These are phyloP conservation scores for Melanotaenia duboulayi DNA, from an alignment of 2,113 vertebrate genomes.

Conservation along the genomic window DNA sequence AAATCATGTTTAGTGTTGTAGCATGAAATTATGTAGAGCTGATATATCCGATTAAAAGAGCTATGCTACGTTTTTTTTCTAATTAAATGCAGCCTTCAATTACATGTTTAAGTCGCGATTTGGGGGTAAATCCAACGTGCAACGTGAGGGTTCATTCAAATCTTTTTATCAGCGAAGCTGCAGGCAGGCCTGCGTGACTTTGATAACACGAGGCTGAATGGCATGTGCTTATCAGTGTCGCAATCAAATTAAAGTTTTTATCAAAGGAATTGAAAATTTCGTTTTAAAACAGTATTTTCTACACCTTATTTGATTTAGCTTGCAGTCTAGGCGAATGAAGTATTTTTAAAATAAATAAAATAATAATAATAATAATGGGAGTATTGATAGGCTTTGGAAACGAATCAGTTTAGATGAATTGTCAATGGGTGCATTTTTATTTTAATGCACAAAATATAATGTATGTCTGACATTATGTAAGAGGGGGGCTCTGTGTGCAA, in stretches of 20 bases:
- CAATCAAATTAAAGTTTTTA: slow-evolving; percentile 38
- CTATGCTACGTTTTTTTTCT: neutral
- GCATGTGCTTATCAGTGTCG: slow-evolving; percentile 50
- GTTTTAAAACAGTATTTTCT: slow-evolving; percentile 1
- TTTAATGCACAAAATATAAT: neutral
- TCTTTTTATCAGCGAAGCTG: slow-evolving; percentile 69
- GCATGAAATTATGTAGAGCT: neutral
- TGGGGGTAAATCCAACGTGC: slow-evolving; percentile 2
- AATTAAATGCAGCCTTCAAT: neutral
- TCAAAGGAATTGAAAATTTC: neutral
- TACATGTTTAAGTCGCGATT: neutral
- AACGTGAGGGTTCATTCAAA: slow-evolving; percentile 58
- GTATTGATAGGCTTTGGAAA: too few species aligned
- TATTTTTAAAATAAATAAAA: too few species aligned
- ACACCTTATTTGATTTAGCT: neutral
- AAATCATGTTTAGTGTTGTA: neutral
- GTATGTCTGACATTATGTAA: slow-evolving; percentile 35
- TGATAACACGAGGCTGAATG: slow-evolving; percentile 58
- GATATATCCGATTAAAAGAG: neutral
- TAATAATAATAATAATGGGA: too few species aligned
- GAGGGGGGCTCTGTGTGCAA: slow-evolving; percentile 11
- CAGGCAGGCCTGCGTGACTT: slow-evolving; percentile 50
- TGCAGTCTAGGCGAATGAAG: too few species aligned
- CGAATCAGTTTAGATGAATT: too few species aligned
- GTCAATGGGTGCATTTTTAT: too few species aligned